Conservation (phyloP, 2,113 vertebrate genomes). For the Chloroceryle aenea region DNA sequence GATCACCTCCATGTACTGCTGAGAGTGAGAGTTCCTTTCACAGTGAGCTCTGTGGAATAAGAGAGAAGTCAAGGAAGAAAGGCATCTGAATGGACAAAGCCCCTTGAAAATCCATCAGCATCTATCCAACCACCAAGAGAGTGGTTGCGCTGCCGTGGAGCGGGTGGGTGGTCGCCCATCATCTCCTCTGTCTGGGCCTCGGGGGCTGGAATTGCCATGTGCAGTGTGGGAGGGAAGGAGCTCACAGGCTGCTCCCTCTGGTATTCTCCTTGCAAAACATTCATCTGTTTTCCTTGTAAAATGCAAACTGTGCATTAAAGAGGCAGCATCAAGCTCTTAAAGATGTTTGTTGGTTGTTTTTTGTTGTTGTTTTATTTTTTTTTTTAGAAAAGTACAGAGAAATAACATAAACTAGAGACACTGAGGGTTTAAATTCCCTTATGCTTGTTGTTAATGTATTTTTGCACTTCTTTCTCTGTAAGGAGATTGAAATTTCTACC, state of each 20-base stretch:
- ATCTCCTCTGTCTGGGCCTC: neutral
- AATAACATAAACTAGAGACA: neutral
- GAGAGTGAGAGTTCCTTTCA: neutral
- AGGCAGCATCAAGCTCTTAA: neutral
- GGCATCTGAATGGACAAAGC: neutral
- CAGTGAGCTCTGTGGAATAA: neutral
- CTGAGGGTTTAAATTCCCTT: neutral
- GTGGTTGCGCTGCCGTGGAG: neutral
- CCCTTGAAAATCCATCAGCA: neutral
- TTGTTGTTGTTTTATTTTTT: no score
- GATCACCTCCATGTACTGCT: neutral
- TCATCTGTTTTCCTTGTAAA: neutral
- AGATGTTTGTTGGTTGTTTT: neutral
- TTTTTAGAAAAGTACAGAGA: neutral
- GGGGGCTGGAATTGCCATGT: neutral
- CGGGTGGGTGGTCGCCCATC: neutral
- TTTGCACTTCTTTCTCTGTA: neutral
- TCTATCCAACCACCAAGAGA: neutral
- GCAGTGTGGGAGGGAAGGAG: rapidly evolving
- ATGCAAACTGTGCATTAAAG: neutral
- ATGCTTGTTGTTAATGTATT: neutral
- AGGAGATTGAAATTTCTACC: neutral
- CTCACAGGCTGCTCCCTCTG: neutral
- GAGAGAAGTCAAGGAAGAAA: neutral
- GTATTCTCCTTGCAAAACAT: rapidly evolving